Evolutionary conservation across 2,888 invertebrate genomes (phyloP), one percentile per base, ranked within the genome.

Genomic region (Coelinius sp.): DNA sequence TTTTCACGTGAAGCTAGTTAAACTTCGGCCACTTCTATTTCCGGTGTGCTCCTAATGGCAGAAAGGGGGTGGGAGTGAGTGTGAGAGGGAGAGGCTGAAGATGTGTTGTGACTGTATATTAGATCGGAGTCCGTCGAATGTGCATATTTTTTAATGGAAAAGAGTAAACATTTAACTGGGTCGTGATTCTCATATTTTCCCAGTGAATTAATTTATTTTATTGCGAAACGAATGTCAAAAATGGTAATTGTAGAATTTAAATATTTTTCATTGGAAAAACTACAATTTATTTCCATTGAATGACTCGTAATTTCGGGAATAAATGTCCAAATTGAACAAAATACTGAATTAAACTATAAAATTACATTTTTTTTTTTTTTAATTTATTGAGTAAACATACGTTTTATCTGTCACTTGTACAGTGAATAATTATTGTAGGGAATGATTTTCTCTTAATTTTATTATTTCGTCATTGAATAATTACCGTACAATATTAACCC

Each of bases 11-110:
- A 71, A 81, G 80, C 82, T 83, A 80, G 84, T 84, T 84, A 83
- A 84, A 84, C 82, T 84, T 81, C 76, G 77, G 78, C 79, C 81
- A 80, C 81, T 83, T 84, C 83, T 81, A 83, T 84, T 83, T 83
- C 79, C 83, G 78, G 81, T 81, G 82, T 79, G 77, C 80, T 79
- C 77, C 78, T 82, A 80, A 82, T 82, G 79, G 81, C 78, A 70
- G 73, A 63, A 73, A 49, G 31, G 31, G 35, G 35, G 27, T 27
- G 5, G 10, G 20, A 27, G 17, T 25, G 8, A n/a, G 7, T 27
- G 14, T 27, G 56, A 25, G 14, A 31, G 66, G 63, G 68, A 27
- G 17, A n/a, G n/a, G n/a, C n/a, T 20, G 24, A 52, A 52, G 38
- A 41, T 59, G 20, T n/a, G n/a, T n/a, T n/a, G n/a, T n/a, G n/a